Base-by-base conservation (phyloP, 1,140 invertebrate species). In the Heliconius hermathena region DNA sequence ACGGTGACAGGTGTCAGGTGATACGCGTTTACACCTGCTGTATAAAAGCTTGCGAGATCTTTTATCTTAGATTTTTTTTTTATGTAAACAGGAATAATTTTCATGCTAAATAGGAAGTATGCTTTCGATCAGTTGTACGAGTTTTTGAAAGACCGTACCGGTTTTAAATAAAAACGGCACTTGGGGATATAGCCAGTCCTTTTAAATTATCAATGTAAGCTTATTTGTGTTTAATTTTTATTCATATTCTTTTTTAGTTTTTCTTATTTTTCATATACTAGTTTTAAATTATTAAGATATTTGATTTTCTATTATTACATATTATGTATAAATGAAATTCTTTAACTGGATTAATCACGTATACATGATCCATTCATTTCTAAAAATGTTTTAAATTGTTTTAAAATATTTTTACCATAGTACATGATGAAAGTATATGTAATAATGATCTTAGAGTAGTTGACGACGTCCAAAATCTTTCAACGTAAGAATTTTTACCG, bases 11-110 rank as follows among this genome's bases (percentile, higher is more conserved):
- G 82, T 70, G 84, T 84, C 81, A 74, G 71, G 82, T 82, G 82
- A 84, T 84, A 87, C 84, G 66, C 41, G 75, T 70, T 80, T 82
- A 79, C 83, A 87, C 88, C 88, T 89, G 88, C 76, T 71, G 75
- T 81, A 81, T 87, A 84, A 85, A 85, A 87, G 60, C 60, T 66
- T 16, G 60, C 60, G 60, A 4, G 22, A 26, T 66, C 60, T 66
- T 66, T 66, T 66, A 66, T 26, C 60, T 66, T 26, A 16, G 9
- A 84, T 60, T 71, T 33, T 71, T n/a, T 33, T 36, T 36, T 41
- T 71, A 36, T 36, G 8, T 5, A 71, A 36, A 38, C 9, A 36
- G 41, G 13, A 71, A 41, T 20, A 41, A 41, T 41, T 71, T 41
- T 71, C 5, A 41, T n/a, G 33, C 18, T 5, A 29, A 26, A 26